These are phyloP conservation scores for Centroberyx gerrardi DNA, from an alignment of 2,797 vertebrate genomes.

Conservation along the genomic window DNA sequence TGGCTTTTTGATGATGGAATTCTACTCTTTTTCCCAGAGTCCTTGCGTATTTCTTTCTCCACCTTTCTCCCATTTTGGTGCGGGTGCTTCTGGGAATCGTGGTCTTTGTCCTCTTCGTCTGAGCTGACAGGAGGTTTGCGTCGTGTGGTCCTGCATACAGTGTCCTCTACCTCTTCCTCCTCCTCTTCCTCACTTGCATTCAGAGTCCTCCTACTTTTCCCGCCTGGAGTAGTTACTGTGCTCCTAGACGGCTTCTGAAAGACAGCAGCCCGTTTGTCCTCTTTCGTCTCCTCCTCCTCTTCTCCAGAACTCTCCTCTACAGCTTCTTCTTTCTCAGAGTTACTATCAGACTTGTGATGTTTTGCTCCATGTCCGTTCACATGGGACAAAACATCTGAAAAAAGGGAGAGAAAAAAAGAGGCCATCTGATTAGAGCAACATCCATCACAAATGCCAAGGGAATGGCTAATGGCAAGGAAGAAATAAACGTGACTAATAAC, in stretches of 20 bases:
- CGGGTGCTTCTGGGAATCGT: slow-evolving; percentile 62
- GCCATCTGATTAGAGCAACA: not conserved
- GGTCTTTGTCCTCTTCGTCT: slow-evolving; percentile 73
- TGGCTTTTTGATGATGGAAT: slow-evolving; percentile 74
- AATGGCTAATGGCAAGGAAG: not conserved
- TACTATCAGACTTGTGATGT: slow-evolving; percentile 63
- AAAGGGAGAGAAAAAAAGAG: not conserved
- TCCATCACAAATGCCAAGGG: not conserved
- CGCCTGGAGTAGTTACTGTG: slow-evolving; percentile 52
- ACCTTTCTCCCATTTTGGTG: slow-evolving; percentile 84
- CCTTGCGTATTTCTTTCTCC: slow-evolving; percentile 61
- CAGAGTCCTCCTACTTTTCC: slow-evolving; percentile 68
- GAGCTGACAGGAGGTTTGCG: slow-evolving; percentile 74
- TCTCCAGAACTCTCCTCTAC: slow-evolving; percentile 65
- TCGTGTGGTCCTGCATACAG: slow-evolving; percentile 38
- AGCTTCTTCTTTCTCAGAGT: slow-evolving; percentile 71
- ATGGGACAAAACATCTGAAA: slow-evolving; percentile 71
- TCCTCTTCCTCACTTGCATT: slow-evolving; percentile 72
- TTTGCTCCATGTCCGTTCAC: slow-evolving; percentile 82
- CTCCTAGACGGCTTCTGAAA: slow-evolving; percentile 69
- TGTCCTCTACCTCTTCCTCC: slow-evolving; percentile 49
- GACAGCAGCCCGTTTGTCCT: slow-evolving; percentile 39
- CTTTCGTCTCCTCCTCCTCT: slow-evolving; percentile 41
- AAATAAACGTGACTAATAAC: not conserved
- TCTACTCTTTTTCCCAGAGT: slow-evolving; percentile 72